Percentiles rank a stretch among this genome's conserved stretches.
These are phyloP conservation scores for Dendrocopos noguchii DNA, from an alignment of 2,113 vertebrate species.

Conservation along the genomic window DNA sequence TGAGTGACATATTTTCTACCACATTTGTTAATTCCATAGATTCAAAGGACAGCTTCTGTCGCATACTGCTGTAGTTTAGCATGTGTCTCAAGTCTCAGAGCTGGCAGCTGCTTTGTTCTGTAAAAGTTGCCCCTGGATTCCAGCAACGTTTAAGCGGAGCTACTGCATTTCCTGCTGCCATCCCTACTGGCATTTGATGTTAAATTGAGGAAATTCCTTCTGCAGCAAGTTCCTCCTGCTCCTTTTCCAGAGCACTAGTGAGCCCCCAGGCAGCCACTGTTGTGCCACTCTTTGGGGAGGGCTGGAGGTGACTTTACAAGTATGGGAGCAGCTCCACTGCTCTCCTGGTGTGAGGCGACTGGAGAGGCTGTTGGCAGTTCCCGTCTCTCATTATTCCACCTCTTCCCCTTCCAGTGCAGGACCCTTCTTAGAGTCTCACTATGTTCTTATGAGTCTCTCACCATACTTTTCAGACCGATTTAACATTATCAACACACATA, in stretches of 20 bases:
- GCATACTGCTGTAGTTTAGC: not conserved
- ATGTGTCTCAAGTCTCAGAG: not conserved
- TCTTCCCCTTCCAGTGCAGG: not conserved
- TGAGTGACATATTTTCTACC: not conserved
- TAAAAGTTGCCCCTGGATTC: slow-evolving; percentile 7
- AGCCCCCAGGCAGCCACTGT: slow-evolving; percentile 12
- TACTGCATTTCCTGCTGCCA: not conserved
- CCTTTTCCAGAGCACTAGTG: not conserved
- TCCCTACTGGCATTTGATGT: not conserved
- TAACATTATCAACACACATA: not conserved
- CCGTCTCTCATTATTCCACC: not conserved
- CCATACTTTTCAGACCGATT: not conserved
- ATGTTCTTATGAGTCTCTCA: not conserved
- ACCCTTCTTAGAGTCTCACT: not conserved
- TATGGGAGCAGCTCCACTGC: not conserved
- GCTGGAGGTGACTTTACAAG: slow-evolving; percentile 29
- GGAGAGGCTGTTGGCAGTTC: not conserved
- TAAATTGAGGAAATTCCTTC: slow-evolving; percentile 15
- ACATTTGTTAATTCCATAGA: slow-evolving; percentile 23
- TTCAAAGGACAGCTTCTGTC: not conserved
- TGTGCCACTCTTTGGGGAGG: not conserved
- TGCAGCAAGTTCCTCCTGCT: not conserved
- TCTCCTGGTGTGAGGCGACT: not conserved
- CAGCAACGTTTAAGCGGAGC: not conserved
- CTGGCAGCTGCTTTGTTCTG: slow-evolving; percentile 7